Conservation (phyloP, 2,888 invertebrate species). For the Eurois occulta region DNA sequence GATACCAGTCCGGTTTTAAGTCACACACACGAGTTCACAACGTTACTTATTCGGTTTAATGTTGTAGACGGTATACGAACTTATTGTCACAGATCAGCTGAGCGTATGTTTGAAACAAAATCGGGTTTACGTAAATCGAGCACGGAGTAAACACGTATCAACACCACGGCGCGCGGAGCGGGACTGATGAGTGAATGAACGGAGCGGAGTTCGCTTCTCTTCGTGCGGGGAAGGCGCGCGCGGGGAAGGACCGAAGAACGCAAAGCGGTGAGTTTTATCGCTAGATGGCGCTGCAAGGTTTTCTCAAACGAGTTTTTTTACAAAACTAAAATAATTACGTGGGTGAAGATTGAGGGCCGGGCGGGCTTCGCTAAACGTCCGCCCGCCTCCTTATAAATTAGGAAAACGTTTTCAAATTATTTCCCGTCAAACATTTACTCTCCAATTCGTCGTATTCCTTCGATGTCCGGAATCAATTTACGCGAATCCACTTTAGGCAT, state of each 20-base stretch:
- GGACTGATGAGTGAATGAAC: constrained; percentile 85
- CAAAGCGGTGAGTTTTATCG: constrained; percentile 49
- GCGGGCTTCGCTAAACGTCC: constrained; percentile 63
- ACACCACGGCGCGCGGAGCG: constrained; percentile 78
- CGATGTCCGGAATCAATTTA: constrained; percentile 88
- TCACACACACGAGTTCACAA: constrained; percentile 70
- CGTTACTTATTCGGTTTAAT: constrained; percentile 54
- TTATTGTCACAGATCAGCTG: constrained; percentile 87
- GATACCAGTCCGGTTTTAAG: constrained; percentile 75
- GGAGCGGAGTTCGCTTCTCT: constrained; percentile 68
- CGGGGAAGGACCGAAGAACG: constrained; percentile 63
- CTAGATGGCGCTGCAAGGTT: constrained; percentile 83
- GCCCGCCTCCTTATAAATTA: constrained; percentile 81
- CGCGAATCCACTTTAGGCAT: constrained; percentile 81
- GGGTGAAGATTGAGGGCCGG: constrained; percentile 66
- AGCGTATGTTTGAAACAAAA: constrained; percentile 87
- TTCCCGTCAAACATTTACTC: constrained; percentile 85
- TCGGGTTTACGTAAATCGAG: constrained; percentile 78
- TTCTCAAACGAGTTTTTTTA: constrained; percentile 59
- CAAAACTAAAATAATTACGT: constrained; percentile 72
- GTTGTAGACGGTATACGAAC: constrained; percentile 62
- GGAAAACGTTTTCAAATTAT: constrained; percentile 87
- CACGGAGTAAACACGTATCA: constrained; percentile 62
- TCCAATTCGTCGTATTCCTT: constrained; percentile 80
- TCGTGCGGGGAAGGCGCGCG: constrained; percentile 67